phyloP scores from a whole-genome alignment of 2,797 vertebrate species.

The Rhynchotus rufescens region DNA sequence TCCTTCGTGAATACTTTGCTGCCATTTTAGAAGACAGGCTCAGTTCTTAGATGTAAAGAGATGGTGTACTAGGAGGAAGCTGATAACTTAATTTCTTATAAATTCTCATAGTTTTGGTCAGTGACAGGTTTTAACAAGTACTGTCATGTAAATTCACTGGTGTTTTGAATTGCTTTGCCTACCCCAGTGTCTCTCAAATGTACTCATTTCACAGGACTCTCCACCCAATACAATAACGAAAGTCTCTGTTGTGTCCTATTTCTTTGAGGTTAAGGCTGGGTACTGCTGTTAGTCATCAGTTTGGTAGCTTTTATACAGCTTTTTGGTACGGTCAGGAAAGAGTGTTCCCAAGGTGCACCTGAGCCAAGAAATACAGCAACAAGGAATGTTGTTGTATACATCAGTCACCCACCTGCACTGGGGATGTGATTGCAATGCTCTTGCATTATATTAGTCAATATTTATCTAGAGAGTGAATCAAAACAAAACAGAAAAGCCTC shows the following conservation, averaged over 20 bases:
- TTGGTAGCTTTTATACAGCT: constrained; percentile 31
- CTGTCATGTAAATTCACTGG: constrained; percentile 18
- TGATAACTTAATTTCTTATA: constrained; percentile 20
- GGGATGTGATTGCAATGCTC: neutral
- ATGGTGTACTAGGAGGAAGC: neutral
- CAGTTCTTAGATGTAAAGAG: neutral
- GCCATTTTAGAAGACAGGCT: neutral
- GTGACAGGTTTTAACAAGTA: constrained; percentile 47
- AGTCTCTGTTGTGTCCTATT: constrained; percentile 26
- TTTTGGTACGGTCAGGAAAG: neutral
- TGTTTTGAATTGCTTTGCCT: constrained; percentile 32
- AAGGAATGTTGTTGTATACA: neutral
- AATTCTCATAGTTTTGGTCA: constrained; percentile 1
- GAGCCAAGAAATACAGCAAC: neutral
- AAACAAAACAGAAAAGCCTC: neutral
- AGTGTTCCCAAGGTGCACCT: constrained; percentile 38
- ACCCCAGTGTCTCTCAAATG: constrained; percentile 36
- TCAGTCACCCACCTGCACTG: neutral
- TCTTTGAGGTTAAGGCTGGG: neutral
- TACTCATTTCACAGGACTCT: constrained; percentile 58
- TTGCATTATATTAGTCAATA: neutral
- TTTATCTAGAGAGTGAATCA: neutral
- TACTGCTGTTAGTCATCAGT: constrained; percentile 44
- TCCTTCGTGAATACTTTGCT: too few relatives aligned
- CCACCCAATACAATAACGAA: constrained; percentile 43